Evolutionary conservation across 1,140 invertebrate species (phyloP).

Genomic region (Liolophura sinensis): DNA sequence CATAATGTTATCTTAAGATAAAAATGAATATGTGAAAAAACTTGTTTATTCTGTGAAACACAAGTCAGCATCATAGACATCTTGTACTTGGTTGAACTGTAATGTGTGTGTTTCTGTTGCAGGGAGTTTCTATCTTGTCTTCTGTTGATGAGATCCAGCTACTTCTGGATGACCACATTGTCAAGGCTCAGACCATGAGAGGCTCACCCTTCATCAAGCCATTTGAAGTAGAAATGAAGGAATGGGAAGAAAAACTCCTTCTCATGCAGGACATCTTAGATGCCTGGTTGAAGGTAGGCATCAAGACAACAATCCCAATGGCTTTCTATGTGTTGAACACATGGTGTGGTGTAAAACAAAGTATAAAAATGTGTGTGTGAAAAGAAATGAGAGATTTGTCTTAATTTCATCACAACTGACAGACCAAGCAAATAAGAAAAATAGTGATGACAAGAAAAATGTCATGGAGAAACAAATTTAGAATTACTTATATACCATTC

Average conservation of each 20-base stretch:
- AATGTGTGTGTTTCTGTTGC: conserved; percentile 11
- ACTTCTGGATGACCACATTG: conserved; percentile 60
- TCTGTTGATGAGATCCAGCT: conserved; percentile 60
- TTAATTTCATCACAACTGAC: too few species aligned
- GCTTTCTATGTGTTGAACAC: not conserved
- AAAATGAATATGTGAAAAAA: not conserved
- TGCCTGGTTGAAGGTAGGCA: conserved; percentile 57
- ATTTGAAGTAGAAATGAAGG: conserved; percentile 65
- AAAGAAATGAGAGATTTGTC: too few species aligned
- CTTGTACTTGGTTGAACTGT: not conserved
- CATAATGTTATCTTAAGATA: not conserved
- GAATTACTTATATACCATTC: too few species aligned
- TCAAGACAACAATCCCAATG: not conserved
- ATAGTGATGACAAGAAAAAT: too few species aligned
- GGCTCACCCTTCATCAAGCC: conserved; percentile 61
- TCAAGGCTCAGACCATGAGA: conserved; percentile 60
- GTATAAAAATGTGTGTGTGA: not conserved
- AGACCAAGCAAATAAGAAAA: too few species aligned
- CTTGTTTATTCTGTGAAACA: too few species aligned
- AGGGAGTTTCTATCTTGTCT: conserved; percentile 59
- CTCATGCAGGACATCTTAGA: conserved; percentile 62
- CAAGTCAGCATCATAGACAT: not conserved
- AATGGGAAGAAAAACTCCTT: conserved; percentile 59
- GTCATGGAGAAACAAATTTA: too few species aligned
- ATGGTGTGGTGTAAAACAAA: not conserved